phyloP scores from a whole-genome alignment of 2,888 invertebrate genomes.

The Napeogenes inachia region DNA sequence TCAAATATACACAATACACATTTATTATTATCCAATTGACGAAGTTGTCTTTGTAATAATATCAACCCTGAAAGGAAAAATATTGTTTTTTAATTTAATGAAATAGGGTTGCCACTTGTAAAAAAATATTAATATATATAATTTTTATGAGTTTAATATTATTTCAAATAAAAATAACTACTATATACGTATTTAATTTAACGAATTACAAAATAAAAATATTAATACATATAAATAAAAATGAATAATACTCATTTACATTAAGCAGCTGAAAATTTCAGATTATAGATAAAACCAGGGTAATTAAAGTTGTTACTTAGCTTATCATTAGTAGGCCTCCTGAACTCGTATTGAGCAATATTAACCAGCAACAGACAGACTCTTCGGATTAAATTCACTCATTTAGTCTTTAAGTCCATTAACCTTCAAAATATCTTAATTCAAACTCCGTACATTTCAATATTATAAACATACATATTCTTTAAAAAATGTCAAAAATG shows the following conservation, averaged over 20 bases:
- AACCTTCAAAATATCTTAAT: neutral
- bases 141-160: too few species aligned
- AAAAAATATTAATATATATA: neutral
- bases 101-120: neutral
- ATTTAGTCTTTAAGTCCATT: slow-evolving; percentile 7
- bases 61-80: neutral
- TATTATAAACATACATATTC: neutral
- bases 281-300: neutral
- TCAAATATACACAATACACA: neutral
- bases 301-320: neutral
- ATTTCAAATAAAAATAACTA: too few species aligned
- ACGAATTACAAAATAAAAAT: neutral
- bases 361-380: slow-evolving; percentile 1
- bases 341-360: neutral
- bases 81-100: neutral
- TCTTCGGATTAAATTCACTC: slow-evolving; percentile 2
- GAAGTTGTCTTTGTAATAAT: neutral
- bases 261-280: neutral
- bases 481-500: too few species aligned
- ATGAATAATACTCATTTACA: too few species aligned
- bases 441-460: neutral
- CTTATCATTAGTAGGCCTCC: slow-evolving; percentile 4
- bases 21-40: neutral
- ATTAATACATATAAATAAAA: neutral
- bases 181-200: too few species aligned